Percentiles rank a stretch among this genome's conserved stretches.
Evolutionary conservation across 2,888 invertebrate genomes (phyloP).

Genomic region (Sclerodermus sp.): DNA sequence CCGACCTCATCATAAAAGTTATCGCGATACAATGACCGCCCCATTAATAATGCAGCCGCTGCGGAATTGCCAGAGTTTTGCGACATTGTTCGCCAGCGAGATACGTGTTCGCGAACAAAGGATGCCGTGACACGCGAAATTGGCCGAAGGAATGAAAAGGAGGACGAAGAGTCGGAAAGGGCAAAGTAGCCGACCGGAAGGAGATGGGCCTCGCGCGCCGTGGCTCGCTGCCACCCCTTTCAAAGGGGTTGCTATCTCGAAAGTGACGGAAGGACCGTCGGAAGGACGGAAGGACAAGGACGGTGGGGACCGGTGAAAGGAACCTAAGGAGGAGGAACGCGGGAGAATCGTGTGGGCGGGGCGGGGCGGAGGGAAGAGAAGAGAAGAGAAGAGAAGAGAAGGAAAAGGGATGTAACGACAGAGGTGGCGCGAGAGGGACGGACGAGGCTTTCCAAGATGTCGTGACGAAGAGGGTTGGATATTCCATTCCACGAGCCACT

Average conservation of each 20-base stretch:
- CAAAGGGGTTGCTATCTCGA: no score
- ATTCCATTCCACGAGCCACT: slow-evolving; percentile 4
- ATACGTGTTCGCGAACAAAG: slow-evolving; percentile 23
- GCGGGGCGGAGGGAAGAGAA: no score
- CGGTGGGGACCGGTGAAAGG: no score
- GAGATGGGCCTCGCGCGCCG: no score
- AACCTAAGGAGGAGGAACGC: neutral
- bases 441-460: slow-evolving; percentile 30
- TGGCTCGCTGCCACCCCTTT: no score
- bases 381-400: neutral
- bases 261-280: no score
- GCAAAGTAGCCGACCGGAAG: no score
- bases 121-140: slow-evolving; percentile 34
- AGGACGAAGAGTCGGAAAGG: neutral
- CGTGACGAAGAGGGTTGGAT: slow-evolving; percentile 34
- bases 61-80: slow-evolving; percentile 33
- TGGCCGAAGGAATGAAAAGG: slow-evolving; percentile 21
- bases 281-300: neutral
- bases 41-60: slow-evolving; percentile 32
- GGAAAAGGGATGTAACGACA: neutral
- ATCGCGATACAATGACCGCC: slow-evolving; percentile 33
- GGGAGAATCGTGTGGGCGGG: no score
- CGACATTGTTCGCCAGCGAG: slow-evolving; percentile 26
- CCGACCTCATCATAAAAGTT: slow-evolving; percentile 33
- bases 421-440: neutral